Conservation (phyloP, 2,113 vertebrate genomes). For the Centropus bengalensis region DNA sequence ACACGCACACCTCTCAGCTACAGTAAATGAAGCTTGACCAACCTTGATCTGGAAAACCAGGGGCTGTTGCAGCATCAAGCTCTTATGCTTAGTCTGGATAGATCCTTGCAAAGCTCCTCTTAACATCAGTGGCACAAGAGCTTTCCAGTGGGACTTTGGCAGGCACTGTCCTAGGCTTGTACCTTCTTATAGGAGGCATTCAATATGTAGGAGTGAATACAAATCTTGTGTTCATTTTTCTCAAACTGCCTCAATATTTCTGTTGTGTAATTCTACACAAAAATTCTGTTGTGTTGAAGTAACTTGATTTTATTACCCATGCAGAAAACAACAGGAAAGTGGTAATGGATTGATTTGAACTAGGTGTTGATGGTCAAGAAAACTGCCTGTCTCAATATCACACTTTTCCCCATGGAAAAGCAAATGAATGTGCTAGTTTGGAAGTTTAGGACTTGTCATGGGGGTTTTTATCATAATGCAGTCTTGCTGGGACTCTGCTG, state of each 20-base stretch:
- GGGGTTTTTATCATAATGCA: not conserved
- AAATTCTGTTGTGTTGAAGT: not conserved
- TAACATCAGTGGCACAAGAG: not conserved
- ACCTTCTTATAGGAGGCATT: not conserved
- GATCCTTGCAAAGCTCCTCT: not conserved
- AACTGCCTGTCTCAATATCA: not conserved
- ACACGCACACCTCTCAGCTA: not conserved
- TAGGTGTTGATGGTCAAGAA: not conserved
- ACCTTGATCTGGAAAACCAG: not conserved
- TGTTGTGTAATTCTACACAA: not conserved
- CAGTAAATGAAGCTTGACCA: not conserved
- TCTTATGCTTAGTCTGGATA: not conserved
- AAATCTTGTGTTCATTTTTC: not conserved
- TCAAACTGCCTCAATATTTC: not conserved
- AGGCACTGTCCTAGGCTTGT: not conserved
- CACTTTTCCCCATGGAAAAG: not conserved
- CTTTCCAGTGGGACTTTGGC: not conserved
- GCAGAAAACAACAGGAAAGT: not conserved
- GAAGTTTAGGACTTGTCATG: not conserved
- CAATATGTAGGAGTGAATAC: not conserved
- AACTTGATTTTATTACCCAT: conserved; percentile 1
- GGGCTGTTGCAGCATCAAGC: not conserved
- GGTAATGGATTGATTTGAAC: not conserved
- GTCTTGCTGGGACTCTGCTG: not conserved
- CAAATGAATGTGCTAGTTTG: not conserved